A percentile compares a stretch with the other conserved stretches of the same genome.
phyloP scores from a whole-genome alignment of 1,140 invertebrate genomes.

The Trichomalopsis sarcophagae region DNA sequence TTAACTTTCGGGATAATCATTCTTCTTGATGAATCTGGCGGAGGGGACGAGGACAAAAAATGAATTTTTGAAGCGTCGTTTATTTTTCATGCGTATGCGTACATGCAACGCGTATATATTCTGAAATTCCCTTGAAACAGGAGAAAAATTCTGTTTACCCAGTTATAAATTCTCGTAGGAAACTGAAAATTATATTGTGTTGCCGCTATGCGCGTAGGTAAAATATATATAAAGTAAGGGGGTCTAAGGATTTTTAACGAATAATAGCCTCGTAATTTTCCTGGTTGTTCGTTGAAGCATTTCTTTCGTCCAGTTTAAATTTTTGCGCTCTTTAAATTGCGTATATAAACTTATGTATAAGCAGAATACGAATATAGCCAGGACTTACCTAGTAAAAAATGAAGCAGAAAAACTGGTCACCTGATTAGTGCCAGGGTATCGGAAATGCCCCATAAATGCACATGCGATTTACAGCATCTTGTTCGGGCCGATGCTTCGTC shows the following conservation, averaged over 20 bases:
- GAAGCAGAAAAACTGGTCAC: no score
- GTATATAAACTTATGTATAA: no score
- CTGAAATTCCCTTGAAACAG: neutral
- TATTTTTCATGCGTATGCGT: neutral
- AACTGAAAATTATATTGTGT: neutral
- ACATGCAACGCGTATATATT: neutral
- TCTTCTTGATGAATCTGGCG: neutral
- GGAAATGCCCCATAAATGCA: no score
- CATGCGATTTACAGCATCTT: no score
- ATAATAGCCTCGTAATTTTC: no score
- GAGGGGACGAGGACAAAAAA: neutral
- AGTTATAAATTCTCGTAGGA: constrained; percentile 14
- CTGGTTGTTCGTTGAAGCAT: no score
- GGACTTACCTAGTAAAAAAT: no score
- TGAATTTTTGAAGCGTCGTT: neutral
- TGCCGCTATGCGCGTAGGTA: neutral
- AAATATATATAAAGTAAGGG: neutral
- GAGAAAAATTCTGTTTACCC: neutral
- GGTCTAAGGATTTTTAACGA: neutral
- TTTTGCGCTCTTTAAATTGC: no score
- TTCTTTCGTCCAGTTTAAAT: no score
- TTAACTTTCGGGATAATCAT: neutral
- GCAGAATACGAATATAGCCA: no score
- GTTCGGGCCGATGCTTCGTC: no score
- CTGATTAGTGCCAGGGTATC: no score